Conservation (phyloP, 2,797 vertebrate genomes). For the Onychomys torridus region DNA sequence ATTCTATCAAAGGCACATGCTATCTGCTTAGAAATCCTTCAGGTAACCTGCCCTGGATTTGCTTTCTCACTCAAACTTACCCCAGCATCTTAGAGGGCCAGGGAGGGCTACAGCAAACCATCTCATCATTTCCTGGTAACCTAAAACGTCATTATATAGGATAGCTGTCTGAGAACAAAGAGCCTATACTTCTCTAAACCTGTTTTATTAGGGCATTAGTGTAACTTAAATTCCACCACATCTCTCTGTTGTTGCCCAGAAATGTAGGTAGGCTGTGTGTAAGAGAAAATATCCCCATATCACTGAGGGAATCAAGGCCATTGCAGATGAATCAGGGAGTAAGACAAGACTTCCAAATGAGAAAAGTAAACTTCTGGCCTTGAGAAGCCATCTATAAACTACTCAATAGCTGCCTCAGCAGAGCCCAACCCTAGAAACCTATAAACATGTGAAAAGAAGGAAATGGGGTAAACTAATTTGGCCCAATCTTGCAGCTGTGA, state of each 20-base stretch:
- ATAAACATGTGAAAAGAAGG: not conserved
- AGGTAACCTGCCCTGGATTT: not conserved
- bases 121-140: not conserved
- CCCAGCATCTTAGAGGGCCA: not conserved
- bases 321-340: not conserved
- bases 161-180: not conserved
- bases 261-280: not conserved
- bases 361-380: not conserved
- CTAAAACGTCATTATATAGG: not conserved
- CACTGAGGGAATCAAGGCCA: not conserved
- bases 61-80: not conserved
- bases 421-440: not conserved
- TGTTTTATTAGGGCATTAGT: not conserved
- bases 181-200: not conserved
- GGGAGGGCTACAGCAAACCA: not conserved
- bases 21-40: not conserved
- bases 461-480: not conserved
- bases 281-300: not conserved
- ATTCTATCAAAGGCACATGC: not conserved
- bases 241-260: not conserved
- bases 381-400: not conserved
- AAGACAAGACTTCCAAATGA: not conserved
- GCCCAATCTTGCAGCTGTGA: not conserved
- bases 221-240: not conserved
- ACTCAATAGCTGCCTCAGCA: not conserved